Conservation (phyloP, 2,888 invertebrate species). For the Dynastes maya region DNA sequence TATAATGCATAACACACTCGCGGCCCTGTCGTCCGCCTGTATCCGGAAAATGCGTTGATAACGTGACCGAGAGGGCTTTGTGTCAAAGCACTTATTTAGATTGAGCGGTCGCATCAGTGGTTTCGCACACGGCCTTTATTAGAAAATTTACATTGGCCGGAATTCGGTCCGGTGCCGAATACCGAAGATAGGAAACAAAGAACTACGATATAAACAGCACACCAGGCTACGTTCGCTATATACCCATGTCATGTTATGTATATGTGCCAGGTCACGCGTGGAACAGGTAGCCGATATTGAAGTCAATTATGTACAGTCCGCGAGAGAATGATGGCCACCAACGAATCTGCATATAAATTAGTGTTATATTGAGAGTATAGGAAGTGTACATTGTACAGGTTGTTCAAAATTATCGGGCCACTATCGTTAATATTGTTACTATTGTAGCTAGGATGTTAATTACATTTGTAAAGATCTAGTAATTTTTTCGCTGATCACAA, state of each 20-base stretch:
- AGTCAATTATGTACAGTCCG: slow-evolving; percentile 30
- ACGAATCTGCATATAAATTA: background rate
- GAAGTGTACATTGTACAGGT: background rate
- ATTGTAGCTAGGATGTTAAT: no score
- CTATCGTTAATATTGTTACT: no score
- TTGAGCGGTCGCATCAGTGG: slow-evolving; percentile 46
- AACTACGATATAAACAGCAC: background rate
- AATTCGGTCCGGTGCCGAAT: slow-evolving; percentile 11
- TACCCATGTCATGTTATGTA: background rate
- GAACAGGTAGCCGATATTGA: slow-evolving; percentile 38
- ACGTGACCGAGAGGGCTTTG: slow-evolving; percentile 43
- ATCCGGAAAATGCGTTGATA: slow-evolving; percentile 41
- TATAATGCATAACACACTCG: slow-evolving; percentile 4
- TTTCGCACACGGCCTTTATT: slow-evolving; percentile 43
- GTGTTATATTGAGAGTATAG: background rate
- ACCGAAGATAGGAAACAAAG: slow-evolving; percentile 17
- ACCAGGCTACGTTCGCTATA: background rate
- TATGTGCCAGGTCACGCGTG: background rate
- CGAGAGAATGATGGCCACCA: background rate
- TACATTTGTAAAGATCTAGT: no score
- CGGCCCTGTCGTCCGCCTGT: background rate
- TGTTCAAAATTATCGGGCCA: no score
- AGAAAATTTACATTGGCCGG: slow-evolving; percentile 42
- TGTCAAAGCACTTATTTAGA: slow-evolving; percentile 52
- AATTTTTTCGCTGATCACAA: no score